These are phyloP conservation scores for Mamestra configurata DNA, from an alignment of 1,140 invertebrate species.

Conservation along the genomic window DNA sequence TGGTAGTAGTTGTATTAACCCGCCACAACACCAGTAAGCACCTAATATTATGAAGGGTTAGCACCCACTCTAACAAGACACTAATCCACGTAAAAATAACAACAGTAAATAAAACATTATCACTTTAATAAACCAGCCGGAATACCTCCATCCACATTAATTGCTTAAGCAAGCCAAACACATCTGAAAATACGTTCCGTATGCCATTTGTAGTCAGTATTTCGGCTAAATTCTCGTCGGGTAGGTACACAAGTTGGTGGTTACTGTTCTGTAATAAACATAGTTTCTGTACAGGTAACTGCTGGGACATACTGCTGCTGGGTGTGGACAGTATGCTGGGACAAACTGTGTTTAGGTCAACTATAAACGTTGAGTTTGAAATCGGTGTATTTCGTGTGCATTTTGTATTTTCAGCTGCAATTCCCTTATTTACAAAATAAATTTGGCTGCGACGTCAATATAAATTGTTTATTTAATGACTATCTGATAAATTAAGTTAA, in stretches of 20 bases:
- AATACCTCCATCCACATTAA: slow-evolving; percentile 28
- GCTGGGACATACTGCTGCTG: slow-evolving; percentile 60
- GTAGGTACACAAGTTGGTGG: slow-evolving; percentile 69
- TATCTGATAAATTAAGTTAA: background rate
- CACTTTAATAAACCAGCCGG: background rate
- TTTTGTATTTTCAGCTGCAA: too few relatives aligned
- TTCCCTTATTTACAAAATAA: too few relatives aligned
- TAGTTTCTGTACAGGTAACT: slow-evolving; percentile 77
- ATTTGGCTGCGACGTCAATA: background rate
- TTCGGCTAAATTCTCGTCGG: slow-evolving; percentile 72
- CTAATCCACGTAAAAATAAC: background rate
- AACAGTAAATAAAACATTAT: background rate
- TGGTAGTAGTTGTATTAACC: too few relatives aligned
- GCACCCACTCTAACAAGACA: background rate
- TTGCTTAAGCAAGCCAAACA: slow-evolving; percentile 53
- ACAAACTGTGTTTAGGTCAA: background rate
- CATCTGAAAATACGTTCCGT: slow-evolving; percentile 62
- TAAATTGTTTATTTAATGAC: background rate
- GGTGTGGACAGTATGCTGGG: slow-evolving; percentile 4
- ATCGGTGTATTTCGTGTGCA: background rate
- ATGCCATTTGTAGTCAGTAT: slow-evolving; percentile 66
- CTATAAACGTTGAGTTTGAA: background rate
- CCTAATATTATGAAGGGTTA: too few relatives aligned
- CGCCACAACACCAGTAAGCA: too few relatives aligned
- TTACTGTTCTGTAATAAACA: slow-evolving; percentile 75